Evolutionary conservation across 1,140 invertebrate genomes (phyloP), one percentile per base, ranked within the genome.

Genomic region (Tetramorium simillimum): DNA sequence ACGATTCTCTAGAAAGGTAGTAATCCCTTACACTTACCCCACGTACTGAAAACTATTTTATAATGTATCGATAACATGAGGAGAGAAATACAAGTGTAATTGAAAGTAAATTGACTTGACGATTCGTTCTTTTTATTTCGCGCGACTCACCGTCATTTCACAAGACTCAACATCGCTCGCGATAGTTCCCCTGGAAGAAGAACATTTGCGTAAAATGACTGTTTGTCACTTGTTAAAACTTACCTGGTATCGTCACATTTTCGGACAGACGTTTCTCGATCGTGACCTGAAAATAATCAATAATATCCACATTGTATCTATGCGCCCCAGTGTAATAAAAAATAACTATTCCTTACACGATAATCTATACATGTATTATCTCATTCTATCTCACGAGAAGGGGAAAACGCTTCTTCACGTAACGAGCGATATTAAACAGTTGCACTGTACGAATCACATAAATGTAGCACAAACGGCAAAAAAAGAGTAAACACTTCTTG

Each of bases 61-160:
- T 94, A 92, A 92, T 92, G 90, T 92, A 92, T 93, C 91, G 92
- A 85, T 92, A 37, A 21, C 12, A 75, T 10, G 12, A 46, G 51
- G 33, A 89, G 92, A 89, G 89, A 93, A 93, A 94, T 93, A 93
- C 91, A 94, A 85, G 88, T 92, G 90, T 93, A 90, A 92, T 91
- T 90, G 91, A 92, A 86, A 92, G 67, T 70, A 88, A 33, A 33
- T 33, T 70, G 89, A 58, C 4, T 51, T 46, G 21, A 24, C 28
- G 28, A 37, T 70, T 89, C 60, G 86, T 87, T 85, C 62, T 76
- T 84, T 77, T 53, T 87, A 85, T 69, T 78, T 28, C n/a, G 28
- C 28, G 18, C 58, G 53, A 81, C 28, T 40, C 9, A 49, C 60
- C 33, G 46, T 78, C 33, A 53, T 78, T n/a, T 76, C 24, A 9